These are phyloP conservation scores for Hybognathus amarus DNA, from an alignment of 2,797 vertebrate genomes.

Conservation along the genomic window DNA sequence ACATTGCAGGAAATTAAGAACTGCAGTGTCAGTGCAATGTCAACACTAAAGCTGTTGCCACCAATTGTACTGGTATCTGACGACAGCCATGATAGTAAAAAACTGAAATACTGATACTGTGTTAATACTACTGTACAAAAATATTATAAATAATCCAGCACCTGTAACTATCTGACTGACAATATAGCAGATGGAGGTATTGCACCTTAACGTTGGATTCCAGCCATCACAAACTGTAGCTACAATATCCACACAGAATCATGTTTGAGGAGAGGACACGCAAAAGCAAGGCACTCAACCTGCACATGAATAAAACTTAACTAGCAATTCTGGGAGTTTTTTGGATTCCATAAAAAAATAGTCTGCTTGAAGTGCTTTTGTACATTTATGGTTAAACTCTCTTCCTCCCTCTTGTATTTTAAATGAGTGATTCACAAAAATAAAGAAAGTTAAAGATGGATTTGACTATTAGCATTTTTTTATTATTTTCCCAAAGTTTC, in stretches of 20 bases:
- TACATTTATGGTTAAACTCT: neutral
- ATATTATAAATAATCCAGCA: neutral
- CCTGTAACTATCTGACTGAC: neutral
- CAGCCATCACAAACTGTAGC: too few relatives aligned
- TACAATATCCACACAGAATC: neutral
- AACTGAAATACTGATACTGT: neutral
- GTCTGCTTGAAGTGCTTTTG: neutral
- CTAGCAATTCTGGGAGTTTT: too few relatives aligned
- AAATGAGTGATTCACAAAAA: too few relatives aligned
- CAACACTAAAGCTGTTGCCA: neutral
- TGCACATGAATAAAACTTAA: neutral
- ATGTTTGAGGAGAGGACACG: neutral
- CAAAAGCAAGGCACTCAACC: neutral
- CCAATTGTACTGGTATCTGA: neutral
- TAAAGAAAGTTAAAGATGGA: too few relatives aligned
- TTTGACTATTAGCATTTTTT: too few relatives aligned
- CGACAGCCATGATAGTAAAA: neutral
- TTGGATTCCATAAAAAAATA: neutral
- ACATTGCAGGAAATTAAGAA: neutral
- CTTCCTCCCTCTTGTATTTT: too few relatives aligned
- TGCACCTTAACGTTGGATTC: too few relatives aligned
- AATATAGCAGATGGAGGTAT: too few relatives aligned
- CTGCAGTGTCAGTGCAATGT: neutral
- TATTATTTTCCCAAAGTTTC: too few relatives aligned
- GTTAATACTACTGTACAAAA: neutral